Base-by-base conservation (phyloP, 1,140 invertebrate species). In the Mamestra configurata region DNA sequence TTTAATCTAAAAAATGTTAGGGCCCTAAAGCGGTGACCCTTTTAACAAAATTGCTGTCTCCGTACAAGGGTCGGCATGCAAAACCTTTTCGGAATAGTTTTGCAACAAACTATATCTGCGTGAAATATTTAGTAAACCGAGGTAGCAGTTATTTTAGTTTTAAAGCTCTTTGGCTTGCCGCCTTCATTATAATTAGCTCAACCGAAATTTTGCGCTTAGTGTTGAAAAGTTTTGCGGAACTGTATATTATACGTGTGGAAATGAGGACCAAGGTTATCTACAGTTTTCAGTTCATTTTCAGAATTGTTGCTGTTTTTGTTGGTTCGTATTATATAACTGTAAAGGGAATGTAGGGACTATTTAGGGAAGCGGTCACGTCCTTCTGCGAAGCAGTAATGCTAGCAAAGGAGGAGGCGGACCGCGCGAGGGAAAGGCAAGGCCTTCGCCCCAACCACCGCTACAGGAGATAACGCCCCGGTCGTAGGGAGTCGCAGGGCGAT, bases 1-100 rank as follows among this genome's bases (percentile, higher is more conserved):
- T 57, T 73, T 73, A 68, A 68, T 68, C 64, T 68, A 59, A 73
- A 73, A 73, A 73, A 73, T 73, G 71, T 68, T 24, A 57, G 35
- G 51, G 37, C 51, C 40, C 71, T 24, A 37, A 43, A 57, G 31
- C 43, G 51, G 53, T 73, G 71, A 57, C 51, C 71, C 71, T 73
- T 73, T 73, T 73, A 73, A 24, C 51, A 13, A 57, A 73, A 73
- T 73, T 73, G 53, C 71, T 57, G 20, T 55, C 27, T 71, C 13
- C n/a, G 40, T 46, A 68, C 37, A 68, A 68, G 64, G 59, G 64
- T 66, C 37, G 61, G 35, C 15, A 66, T 66, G 61, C 61, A 66
- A 66, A 49, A 68, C 40, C 64, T 68, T 46, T 68, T 68, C 46
- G 64, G 27, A 68, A 46, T 68, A 68, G 64, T 68, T 68, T 46